Evolutionary conservation across 1,140 invertebrate species (phyloP), one percentile per base, ranked within the genome.

Genomic region (Atta texana): DNA sequence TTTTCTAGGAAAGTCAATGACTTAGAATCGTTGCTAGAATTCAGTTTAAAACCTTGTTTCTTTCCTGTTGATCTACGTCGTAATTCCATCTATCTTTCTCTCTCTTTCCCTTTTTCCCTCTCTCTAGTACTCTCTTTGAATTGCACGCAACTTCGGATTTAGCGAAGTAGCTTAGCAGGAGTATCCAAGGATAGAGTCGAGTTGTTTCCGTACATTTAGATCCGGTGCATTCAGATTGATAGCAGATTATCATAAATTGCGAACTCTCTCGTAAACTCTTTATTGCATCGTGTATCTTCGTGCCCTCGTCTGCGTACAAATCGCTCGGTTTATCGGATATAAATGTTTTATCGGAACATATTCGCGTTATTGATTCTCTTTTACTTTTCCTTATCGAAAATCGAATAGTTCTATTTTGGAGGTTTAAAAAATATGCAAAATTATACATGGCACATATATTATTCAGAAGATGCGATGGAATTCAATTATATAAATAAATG

Each of bases 161-260:
- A 77, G 63, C 86, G 51, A 74, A 31, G 10, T 44, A 44, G 61
- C 68, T 88, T 81, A 86, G 59, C 71, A n/a, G 34, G 28, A 24
- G 59, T 55, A 78, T 77, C 53, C 31, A 31, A 51, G 76, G 44
- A 51, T 5, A 8, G 28, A 44, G 24, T 21, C 21, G 21, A 82
- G 71, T 74, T 53, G 51, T 55, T 87, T 57, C 34, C 28, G 21
- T 64, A 34, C 68, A 71, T 87, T 87, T 69, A 51, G 18, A 61
- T 10, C 24, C 24, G 34, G 28, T n/a, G 78, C 64, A 82, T 39
- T 57, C 34, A 24, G 18, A 82, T 74, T 74, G 80, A 82, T 75
- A 84, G 69, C 39, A 61, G 68, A 84, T 84, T 61, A 84, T 74
- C 69, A 84, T 84, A 84, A 84, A 84, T 31, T 59, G 21, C 57